Conservation (phyloP, 2,113 vertebrate genomes). For the Jaculus jaculus region DNA sequence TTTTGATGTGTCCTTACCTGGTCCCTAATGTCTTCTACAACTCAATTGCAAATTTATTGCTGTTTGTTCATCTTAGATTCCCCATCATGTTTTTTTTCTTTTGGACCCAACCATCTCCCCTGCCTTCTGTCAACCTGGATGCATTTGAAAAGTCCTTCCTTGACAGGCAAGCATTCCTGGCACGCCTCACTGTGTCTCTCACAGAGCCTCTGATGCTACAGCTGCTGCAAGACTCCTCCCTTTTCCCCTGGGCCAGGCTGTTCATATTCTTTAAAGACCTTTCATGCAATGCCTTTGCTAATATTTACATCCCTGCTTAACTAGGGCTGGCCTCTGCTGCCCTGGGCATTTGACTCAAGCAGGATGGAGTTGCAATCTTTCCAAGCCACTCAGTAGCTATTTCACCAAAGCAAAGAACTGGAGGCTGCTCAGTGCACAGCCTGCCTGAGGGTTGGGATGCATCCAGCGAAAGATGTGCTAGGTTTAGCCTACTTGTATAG, state of each 20-base stretch:
- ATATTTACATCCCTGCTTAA: conserved; percentile 71
- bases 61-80: neutral
- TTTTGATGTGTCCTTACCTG: neutral
- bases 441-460: neutral
- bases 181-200: neutral
- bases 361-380: conserved; percentile 57
- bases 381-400: conserved; percentile 42
- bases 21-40: neutral
- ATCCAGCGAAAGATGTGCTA: neutral
- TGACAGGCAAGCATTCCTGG: conserved; percentile 5
- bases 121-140: conserved; percentile 47
- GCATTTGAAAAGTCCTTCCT: neutral
- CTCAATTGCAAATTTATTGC: neutral
- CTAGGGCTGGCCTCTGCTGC: conserved; percentile 65
- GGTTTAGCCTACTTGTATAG: neutral
- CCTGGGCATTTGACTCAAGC: conserved; percentile 55
- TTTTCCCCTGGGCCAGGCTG: conserved; percentile 4
- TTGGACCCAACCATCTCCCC: neutral
- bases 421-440: conserved; percentile 29
- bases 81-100: neutral
- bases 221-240: neutral
- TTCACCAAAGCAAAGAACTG: conserved; percentile 41
- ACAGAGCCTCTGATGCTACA: neutral
- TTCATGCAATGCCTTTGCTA: conserved; percentile 54
- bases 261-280: conserved; percentile 73